Base-by-base conservation (phyloP, 1,140 invertebrate genomes). In the Heliconius nattereri region DNA sequence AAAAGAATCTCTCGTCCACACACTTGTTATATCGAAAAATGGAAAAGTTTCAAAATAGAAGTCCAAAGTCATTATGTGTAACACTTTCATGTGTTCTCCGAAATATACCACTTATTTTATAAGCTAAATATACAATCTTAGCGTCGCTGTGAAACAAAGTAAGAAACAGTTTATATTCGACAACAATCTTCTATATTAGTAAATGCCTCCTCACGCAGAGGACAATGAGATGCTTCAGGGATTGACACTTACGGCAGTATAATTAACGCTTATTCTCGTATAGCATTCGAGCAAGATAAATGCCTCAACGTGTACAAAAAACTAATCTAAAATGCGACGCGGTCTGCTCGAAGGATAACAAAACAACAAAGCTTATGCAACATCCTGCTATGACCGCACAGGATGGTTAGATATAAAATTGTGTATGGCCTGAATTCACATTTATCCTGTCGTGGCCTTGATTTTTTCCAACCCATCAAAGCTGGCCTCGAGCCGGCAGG, bases 361-460 rank as follows among this genome's bases (percentile, higher is more conserved):
- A 93, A 92, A 92, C 90, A 91, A 92, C 89, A 86, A 89, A 90
- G 88, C 86, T 94, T 94, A 94, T 94, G 92, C 92, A 94, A 94
- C 91, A 93, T 94, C 92, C 92, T 93, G 92, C 88, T 90, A 82
- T 83, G 85, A 86, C 85, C 89, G 80, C 85, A 86, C 80, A 78
- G 81, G 86, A 87, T 90, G 90, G 89, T 87, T 93, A 90, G 89
- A 89, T 90, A 91, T 91, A 89, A 86, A 82, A 76, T 81, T 84
- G 77, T 88, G 85, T 89, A 84, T 86, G 83, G 86, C 75, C 86
- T 85, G 81, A 85, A 85, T 87, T 87, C 87, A 86, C 82, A 87
- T 88, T 92, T 84, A 84, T 90, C 85, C 85, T 90, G 89, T 79
- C 79, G 85, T 92, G 89, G 89, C 92, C 92, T 94, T 94, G 92